Conservation (phyloP, 2,888 invertebrate genomes). For the Noctua fimbriata region DNA sequence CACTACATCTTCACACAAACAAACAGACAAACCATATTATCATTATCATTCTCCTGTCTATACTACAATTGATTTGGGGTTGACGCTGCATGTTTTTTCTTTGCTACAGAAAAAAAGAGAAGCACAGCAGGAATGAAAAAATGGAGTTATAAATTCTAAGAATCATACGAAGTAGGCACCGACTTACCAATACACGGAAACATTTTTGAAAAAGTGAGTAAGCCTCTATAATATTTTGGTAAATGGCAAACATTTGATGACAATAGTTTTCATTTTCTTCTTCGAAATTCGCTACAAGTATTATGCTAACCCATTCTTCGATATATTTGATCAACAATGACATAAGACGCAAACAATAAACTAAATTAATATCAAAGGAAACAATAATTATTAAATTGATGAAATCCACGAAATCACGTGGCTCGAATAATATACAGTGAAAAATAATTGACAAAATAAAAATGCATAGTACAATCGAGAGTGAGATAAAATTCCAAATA, state of each 20-base stretch:
- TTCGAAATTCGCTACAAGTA: neutral
- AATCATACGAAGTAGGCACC: too few species aligned
- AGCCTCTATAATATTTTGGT: constrained; percentile 13
- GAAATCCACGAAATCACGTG: neutral
- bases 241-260: neutral
- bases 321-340: constrained; percentile 5
- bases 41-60: neutral
- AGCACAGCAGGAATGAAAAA: neutral
- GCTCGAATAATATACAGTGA: neutral
- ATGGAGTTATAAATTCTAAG: neutral
- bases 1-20: too few species aligned
- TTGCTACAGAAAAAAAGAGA: neutral
- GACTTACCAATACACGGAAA: constrained; percentile 18
- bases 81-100: neutral
- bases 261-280: neutral
- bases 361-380: constrained; percentile 8
- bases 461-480: neutral
- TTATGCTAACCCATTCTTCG: constrained; percentile 7
- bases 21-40: too few species aligned
- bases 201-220: neutral
- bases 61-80: neutral
- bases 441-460: neutral
- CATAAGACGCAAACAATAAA: neutral
- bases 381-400: too few species aligned
- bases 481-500: constrained; percentile 5